Base-by-base conservation (phyloP, 2,888 invertebrate species). In the Ophraella communa region DNA sequence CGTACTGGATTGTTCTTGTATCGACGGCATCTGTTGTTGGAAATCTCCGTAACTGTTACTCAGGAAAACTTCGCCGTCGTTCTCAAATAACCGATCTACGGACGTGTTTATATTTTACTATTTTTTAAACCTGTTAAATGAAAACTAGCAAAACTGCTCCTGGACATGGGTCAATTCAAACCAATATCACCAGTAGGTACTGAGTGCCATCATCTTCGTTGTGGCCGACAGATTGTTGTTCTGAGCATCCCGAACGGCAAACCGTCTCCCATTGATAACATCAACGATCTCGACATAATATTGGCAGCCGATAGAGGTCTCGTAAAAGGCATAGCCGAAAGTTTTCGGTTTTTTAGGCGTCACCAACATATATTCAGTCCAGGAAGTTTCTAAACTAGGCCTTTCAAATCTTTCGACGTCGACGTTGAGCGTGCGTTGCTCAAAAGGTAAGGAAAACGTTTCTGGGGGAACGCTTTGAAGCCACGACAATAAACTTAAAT, bases 281-380 rank as follows among this genome's bases (percentile, higher is more conserved):
- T 87, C 52, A 95, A 83, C 44, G 94, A 95, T 57, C 95, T 70
- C 0, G 94, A 92, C 95, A 96, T 96, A 72, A 95, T 91, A 80
- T 96, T 95, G 0, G 95, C 93, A 0, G 95, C 94, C 7, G 95
- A 94, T 59, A 93, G 87, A 1, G 95, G 93, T 74, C 96, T 85
- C 14, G 92, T 89, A 76, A 92, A 91, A n/a, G 96, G 96, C 89
- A 96, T 95, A 18, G 95, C 94, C 71, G 95, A 92, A 97, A 35
- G 91, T 92, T 79, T 95, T 93, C 70, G 96, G 96, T 80, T 96
- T 96, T 74, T 97, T 96, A 3, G 97, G 97, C 2, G 96, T 95
- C 69, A 96, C 93, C 68, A 97, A 87, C 89, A 97, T 96, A 80
- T 96, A 95, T 79, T 97, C 97, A 7, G 96, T 96, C 97, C 97